phyloP scores from a whole-genome alignment of 2,113 vertebrate genomes.

The Ammodytes marinus region DNA sequence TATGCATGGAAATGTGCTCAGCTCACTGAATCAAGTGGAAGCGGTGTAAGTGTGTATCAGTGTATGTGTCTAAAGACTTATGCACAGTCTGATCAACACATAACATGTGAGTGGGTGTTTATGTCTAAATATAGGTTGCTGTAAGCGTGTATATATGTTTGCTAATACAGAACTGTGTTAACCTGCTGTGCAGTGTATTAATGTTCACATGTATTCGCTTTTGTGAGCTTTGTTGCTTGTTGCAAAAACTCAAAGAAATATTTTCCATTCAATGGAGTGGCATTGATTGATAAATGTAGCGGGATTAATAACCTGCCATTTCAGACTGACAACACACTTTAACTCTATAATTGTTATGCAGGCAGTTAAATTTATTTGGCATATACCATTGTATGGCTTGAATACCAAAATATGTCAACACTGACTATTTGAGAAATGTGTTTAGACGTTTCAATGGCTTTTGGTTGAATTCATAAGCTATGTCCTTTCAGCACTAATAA shows the following conservation, averaged over 20 bases:
- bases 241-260: slow-evolving; percentile 10
- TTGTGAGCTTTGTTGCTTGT: not conserved
- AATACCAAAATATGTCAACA: not conserved
- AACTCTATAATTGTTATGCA: slow-evolving; percentile 5
- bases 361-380: not conserved
- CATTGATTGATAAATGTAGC: slow-evolving; percentile 9
- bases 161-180: not conserved
- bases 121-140: not conserved
- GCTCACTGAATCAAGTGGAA: slow-evolving; percentile 44
- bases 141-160: slow-evolving; percentile 1
- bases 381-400: not conserved
- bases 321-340: slow-evolving; percentile 4
- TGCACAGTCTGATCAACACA: slow-evolving; percentile 7
- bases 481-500: not conserved
- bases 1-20: slow-evolving; percentile 65
- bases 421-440: not conserved
- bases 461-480: not conserved
- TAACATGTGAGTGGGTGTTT: not conserved
- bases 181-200: slow-evolving; percentile 3
- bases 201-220: not conserved
- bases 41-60: not conserved
- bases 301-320: slow-evolving; percentile 25
- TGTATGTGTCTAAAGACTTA: slow-evolving; percentile 24
- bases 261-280: slow-evolving; percentile 19
- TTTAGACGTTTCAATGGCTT: not conserved